Base-by-base conservation (phyloP, 2,797 vertebrate genomes). In the Fistularia commersonii region DNA sequence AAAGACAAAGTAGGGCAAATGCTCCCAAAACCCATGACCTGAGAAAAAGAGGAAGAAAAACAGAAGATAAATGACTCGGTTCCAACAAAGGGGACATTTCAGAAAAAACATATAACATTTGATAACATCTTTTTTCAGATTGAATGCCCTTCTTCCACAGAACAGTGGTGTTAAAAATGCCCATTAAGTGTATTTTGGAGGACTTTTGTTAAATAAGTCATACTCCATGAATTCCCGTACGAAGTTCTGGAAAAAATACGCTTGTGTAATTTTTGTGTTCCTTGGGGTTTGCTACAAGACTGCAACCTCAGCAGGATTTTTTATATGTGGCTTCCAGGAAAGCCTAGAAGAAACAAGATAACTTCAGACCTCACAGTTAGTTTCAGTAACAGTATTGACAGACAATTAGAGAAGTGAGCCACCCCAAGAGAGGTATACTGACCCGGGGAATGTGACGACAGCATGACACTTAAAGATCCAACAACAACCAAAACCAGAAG, bases 1-100 rank as follows among this genome's bases (percentile, higher is more conserved):
- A 81, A 53, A 99, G 94, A 86, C 94, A 99, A 31, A 99, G 93
- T 13, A 98, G 88, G 51, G 92, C 92, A 50, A 99, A 98, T 0
- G 95, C 95, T 38, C 96, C 97, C 76, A 98, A 88, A 78, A 98
- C 96, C 97, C 97, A 99, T 12, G 95, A 98, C 88, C 97, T 99
- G 89, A 32, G 76, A 86, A 44, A 47, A 2, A 71, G 6, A 15
- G 31, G 35, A 35, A 51, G 32, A 36, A 44, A 54, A 14, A 6
- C 39, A 23, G 47, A 1, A 44, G 6, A 15, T 66, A 46, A 62
- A 48, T 9, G 10, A 12, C 1, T 12, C 8, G 34, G 13, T 15
- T 47, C 23, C 4, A 23, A 23, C 23, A 23, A 23, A 2, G 4
- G 23, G 23, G 23, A 23, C 23, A 23, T 23, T 23, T 23, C 23